Evolutionary conservation across 1,140 invertebrate genomes (phyloP).

Genomic region (Penaeus japonicus): DNA sequence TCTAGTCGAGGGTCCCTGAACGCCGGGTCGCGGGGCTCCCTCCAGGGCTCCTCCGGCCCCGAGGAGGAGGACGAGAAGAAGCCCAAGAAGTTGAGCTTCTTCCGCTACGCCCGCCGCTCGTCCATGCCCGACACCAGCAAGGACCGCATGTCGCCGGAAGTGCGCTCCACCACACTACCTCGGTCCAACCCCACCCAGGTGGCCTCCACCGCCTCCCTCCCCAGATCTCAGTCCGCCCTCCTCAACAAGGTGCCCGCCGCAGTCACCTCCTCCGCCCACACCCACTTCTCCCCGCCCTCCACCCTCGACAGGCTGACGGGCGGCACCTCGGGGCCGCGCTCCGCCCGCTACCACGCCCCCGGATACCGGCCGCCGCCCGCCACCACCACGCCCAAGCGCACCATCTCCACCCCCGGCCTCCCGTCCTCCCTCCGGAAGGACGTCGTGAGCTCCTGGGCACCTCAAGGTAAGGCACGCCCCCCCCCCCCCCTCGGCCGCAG

Average conservation of each 20-base stretch:
- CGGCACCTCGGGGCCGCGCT: conserved; percentile 65
- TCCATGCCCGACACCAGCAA: conserved; percentile 57
- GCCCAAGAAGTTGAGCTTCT: conserved; percentile 56
- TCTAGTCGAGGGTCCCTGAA: conserved; percentile 58
- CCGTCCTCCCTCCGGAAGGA: conserved; percentile 52
- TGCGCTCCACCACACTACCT: conserved; percentile 58
- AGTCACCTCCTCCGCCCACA: conserved; percentile 31
- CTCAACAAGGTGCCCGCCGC: conserved; percentile 44
- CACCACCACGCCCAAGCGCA: conserved; percentile 52
- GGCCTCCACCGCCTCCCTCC: conserved; percentile 53
- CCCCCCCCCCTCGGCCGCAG: not conserved
- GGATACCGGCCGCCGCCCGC: conserved; percentile 71
- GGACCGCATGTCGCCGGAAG: conserved; percentile 54
- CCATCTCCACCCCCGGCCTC: conserved; percentile 57
- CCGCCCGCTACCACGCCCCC: conserved; percentile 83
- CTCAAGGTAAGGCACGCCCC: conserved; percentile 54
- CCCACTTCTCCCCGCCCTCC: conserved; percentile 25
- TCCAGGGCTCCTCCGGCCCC: conserved; percentile 75
- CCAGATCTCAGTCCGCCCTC: conserved; percentile 51
- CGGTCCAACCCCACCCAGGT: conserved; percentile 56
- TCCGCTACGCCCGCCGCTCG: conserved; percentile 54
- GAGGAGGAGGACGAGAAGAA: conserved; percentile 59
- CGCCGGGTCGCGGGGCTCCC: conserved; percentile 64
- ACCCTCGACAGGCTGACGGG: conserved; percentile 31
- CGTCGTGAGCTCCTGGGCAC: conserved; percentile 40